These are phyloP conservation scores for Imbricaverruca yamaguchii DNA, from an alignment of 2,888 invertebrate genomes.

Conservation along the genomic window DNA sequence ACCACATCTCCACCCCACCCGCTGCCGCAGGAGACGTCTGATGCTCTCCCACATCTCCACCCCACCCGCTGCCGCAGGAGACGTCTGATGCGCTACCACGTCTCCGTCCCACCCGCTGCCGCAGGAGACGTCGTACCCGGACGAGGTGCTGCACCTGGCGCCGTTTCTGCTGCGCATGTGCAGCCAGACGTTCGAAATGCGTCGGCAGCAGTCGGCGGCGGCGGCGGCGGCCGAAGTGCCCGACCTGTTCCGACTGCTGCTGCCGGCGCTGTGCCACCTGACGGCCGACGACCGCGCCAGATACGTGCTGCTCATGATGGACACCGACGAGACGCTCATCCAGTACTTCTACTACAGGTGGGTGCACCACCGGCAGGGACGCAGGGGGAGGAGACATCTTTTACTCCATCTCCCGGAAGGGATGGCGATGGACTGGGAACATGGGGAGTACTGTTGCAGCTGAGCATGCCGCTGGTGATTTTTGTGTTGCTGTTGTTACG, in stretches of 20 bases:
- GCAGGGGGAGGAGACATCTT: neutral
- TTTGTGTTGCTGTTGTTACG: neutral
- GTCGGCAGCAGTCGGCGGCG: neutral
- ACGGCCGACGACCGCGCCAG: slow-evolving; percentile 83
- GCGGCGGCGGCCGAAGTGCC: slow-evolving; percentile 29
- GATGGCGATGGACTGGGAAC: neutral
- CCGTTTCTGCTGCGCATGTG: slow-evolving; percentile 22
- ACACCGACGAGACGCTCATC: slow-evolving; percentile 36
- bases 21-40: too few species aligned
- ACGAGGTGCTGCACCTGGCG: slow-evolving; percentile 3
- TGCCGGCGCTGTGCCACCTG: slow-evolving; percentile 84
- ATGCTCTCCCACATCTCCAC: too few species aligned
- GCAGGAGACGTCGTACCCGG: slow-evolving; percentile 19
- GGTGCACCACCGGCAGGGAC: slow-evolving; percentile 24
- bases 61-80: too few species aligned
- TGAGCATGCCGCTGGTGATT: neutral
- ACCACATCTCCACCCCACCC: too few species aligned
- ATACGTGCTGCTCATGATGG: slow-evolving; percentile 60
- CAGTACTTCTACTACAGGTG: slow-evolving; percentile 37
- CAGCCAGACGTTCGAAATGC: neutral
- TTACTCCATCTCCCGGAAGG: too few species aligned
- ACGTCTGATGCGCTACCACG: too few species aligned
- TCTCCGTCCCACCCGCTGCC: too few species aligned
- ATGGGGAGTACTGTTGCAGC: neutral
- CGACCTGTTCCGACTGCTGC: slow-evolving; percentile 70